These are phyloP conservation scores for Drosophila saltans DNA, from an alignment of 1,140 invertebrate species.

Conservation along the genomic window DNA sequence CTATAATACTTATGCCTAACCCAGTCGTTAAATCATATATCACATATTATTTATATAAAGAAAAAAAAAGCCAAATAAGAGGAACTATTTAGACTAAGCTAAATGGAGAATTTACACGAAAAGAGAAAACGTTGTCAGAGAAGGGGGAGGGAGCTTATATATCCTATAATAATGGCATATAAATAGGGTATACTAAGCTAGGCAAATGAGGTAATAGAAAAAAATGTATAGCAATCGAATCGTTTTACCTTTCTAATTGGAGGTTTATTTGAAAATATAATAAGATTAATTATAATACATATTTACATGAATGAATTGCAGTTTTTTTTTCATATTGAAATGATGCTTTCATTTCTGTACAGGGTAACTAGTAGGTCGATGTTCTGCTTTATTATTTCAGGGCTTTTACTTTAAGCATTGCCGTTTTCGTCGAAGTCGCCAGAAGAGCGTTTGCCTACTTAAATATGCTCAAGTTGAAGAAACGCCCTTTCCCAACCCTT, in stretches of 20 bases:
- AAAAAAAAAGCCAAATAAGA: background rate
- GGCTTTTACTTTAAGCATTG: conserved; percentile 6
- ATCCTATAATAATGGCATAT: background rate
- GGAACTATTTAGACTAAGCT: background rate
- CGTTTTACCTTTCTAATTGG: no score
- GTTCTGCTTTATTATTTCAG: background rate
- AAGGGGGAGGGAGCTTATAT: background rate
- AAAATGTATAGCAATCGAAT: no score
- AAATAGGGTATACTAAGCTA: background rate
- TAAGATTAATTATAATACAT: no score
- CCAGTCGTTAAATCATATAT: conserved; percentile 1
- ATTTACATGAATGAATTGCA: no score
- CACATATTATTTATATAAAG: background rate
- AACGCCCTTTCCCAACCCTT: conserved; percentile 13
- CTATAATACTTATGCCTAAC: background rate
- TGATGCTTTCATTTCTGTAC: background rate
- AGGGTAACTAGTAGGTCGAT: background rate
- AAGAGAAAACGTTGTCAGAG: background rate
- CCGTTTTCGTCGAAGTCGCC: background rate
- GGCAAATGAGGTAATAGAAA: no score
- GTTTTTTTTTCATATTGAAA: no score
- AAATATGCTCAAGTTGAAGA: conserved; percentile 27
- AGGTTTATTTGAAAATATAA: no score
- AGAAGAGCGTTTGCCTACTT: conserved; percentile 11
- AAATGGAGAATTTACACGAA: conserved; percentile 17